phyloP scores from a whole-genome alignment of 1,140 invertebrate genomes.

The Choristoneura fumiferana region DNA sequence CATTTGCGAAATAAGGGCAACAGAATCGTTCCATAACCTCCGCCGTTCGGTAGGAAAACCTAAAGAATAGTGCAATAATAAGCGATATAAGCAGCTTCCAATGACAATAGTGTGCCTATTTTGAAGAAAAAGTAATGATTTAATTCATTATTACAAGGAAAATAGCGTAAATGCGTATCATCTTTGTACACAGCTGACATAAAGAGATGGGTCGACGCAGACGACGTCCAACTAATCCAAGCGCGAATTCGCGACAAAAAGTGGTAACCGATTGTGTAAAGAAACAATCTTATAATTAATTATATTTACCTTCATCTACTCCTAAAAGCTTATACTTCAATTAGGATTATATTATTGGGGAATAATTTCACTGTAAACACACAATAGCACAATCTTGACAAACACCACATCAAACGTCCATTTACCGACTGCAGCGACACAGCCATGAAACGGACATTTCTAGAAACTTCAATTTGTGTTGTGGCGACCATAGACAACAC shows the following conservation, averaged over 20 bases:
- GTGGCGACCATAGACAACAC: slow-evolving; percentile 47
- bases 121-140: slow-evolving; percentile 52
- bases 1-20: slow-evolving; percentile 64
- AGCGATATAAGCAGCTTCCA: slow-evolving; percentile 37
- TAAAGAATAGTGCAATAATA: slow-evolving; percentile 55
- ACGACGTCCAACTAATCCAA: slow-evolving; percentile 38
- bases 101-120: slow-evolving; percentile 37
- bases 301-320: slow-evolving; percentile 76
- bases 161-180: slow-evolving; percentile 69
- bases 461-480: slow-evolving; percentile 55
- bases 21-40: slow-evolving; percentile 72
- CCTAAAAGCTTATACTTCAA: slow-evolving; percentile 74
- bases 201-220: slow-evolving; percentile 69
- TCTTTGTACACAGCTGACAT: slow-evolving; percentile 75
- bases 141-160: slow-evolving; percentile 69
- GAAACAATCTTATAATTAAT: slow-evolving; percentile 34
- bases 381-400: slow-evolving; percentile 78
- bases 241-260: slow-evolving; percentile 56
- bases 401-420: slow-evolving; percentile 79
- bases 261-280: slow-evolving; percentile 23
- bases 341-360: slow-evolving; percentile 71
- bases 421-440: slow-evolving; percentile 77
- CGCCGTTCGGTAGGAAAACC: slow-evolving; percentile 63
- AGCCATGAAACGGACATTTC: slow-evolving; percentile 56
- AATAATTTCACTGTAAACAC: slow-evolving; percentile 77